phyloP scores from a whole-genome alignment of 92 coral and sea anemone species.

The Parazoanthus darwini region DNA sequence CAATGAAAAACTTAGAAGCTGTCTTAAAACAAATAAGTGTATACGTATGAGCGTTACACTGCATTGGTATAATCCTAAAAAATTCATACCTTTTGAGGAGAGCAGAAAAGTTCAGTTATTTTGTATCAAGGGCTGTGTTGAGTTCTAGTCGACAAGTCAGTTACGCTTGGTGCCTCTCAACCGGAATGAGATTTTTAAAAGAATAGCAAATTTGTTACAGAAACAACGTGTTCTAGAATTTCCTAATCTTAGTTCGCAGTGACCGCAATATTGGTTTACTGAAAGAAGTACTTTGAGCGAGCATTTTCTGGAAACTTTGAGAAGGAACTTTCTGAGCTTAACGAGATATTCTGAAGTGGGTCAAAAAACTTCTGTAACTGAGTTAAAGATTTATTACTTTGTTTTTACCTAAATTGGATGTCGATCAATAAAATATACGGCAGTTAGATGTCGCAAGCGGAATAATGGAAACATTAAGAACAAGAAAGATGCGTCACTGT shows the following conservation, averaged over 20 bases:
- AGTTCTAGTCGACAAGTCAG: conserved; percentile 9
- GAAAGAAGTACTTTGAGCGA: conserved; percentile 14
- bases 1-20: too few species aligned
- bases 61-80: neutral
- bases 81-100: neutral
- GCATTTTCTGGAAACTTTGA: conserved; percentile 6
- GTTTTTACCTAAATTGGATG: neutral
- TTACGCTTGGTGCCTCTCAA: conserved; percentile 25
- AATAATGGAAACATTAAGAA: neutral
- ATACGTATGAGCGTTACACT: neutral
- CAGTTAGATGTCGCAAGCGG: neutral
- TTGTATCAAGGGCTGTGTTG: neutral
- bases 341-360: neutral
- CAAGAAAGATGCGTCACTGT: neutral
- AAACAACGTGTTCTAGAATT: conserved; percentile 29
- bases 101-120: neutral
- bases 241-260: conserved; percentile 25
- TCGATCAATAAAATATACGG: neutral
- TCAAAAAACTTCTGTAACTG: neutral
- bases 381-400: neutral
- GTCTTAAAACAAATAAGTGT: neutral
- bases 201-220: conserved; percentile 31
- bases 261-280: conserved; percentile 17
- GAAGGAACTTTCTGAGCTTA: neutral
- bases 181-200: neutral